Base-by-base conservation (phyloP, 2,797 vertebrate genomes). In the Ispidina picta region DNA sequence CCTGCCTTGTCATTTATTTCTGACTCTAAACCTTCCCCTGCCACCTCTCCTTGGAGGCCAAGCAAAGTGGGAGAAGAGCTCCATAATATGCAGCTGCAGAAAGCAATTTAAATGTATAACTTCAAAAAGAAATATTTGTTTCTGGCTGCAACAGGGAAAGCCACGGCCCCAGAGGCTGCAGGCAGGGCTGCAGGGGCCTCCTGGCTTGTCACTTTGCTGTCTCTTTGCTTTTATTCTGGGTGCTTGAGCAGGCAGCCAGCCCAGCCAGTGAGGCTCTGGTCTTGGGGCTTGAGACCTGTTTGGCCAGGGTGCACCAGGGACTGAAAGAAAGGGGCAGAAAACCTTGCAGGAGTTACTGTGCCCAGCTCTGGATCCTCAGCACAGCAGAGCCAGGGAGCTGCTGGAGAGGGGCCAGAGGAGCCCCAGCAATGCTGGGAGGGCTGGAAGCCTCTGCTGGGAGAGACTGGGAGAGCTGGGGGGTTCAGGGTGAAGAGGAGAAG, bases 1-100 rank as follows among this genome's bases (percentile, higher is more conserved):
- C n/a, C 52, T 83, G 62, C 60, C 56, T n/a, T 83, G 69, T 82
- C 68, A 41, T 37, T 87, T 56, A 46, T 49, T 89, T 80, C 69
- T 70, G 52, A 35, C 39, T 26, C 5, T 37, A 73, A 76, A 79
- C 52, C 31, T 86, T 59, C 15, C 64, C 56, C 41, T 79, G 56
- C 12, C 49, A 73, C 64, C 31, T 6, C 8, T 82, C 62, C 72
- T 44, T 21, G 16, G 59, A 76, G 72, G 43, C 31, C 21, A 55
- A 71, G 33, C 5, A 80, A 52, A 79, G 20, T 1, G 3, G 56
- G 28, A 85, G 33, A 79, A 62, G 29, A 46, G 43, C 1, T 5
- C 46, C 52, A 8, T 28, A 23, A 68, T 3, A 59, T 10, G 14
- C 33, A 68, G 37, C 26, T 2, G 2, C 46, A 77, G 39, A 77